Conservation (phyloP, 1,140 invertebrate species). For the Heliconius hewitsoni region DNA sequence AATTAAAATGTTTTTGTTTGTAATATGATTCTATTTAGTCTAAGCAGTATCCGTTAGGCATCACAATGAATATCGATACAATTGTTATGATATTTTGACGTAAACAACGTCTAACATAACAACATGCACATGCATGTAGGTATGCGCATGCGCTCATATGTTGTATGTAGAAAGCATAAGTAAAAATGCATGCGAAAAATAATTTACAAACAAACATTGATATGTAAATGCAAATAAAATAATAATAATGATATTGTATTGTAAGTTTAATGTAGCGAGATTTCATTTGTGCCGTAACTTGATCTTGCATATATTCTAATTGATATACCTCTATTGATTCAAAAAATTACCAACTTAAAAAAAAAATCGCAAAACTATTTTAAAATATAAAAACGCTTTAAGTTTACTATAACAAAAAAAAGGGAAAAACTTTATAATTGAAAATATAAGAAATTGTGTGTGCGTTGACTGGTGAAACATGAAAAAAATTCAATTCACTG, state of each 20-base stretch:
- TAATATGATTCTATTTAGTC: constrained; percentile 4
- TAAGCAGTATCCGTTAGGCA: constrained; percentile 7
- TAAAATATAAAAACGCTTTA: no score
- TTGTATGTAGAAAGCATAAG: background rate
- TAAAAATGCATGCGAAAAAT: background rate
- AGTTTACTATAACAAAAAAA: no score
- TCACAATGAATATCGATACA: constrained; percentile 4
- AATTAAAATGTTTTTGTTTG: background rate
- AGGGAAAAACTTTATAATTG: no score
- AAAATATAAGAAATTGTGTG: no score
- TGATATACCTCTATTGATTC: no score
- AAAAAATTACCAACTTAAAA: no score
- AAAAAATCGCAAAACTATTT: no score
- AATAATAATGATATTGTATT: background rate
- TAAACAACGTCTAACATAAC: background rate
- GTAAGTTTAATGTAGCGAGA: no score
- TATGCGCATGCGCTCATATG: background rate
- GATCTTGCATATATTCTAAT: no score
- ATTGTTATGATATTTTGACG: constrained; percentile 7
- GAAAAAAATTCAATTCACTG: no score
- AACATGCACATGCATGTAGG: constrained; percentile 25
- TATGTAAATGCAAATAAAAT: background rate
- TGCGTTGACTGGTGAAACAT: no score
- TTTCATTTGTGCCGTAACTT: no score
- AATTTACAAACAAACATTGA: background rate